Percentiles rank a stretch among this genome's conserved stretches.
Conservation (phyloP, 2,113 vertebrate species). For the Leptosomus discolor region DNA sequence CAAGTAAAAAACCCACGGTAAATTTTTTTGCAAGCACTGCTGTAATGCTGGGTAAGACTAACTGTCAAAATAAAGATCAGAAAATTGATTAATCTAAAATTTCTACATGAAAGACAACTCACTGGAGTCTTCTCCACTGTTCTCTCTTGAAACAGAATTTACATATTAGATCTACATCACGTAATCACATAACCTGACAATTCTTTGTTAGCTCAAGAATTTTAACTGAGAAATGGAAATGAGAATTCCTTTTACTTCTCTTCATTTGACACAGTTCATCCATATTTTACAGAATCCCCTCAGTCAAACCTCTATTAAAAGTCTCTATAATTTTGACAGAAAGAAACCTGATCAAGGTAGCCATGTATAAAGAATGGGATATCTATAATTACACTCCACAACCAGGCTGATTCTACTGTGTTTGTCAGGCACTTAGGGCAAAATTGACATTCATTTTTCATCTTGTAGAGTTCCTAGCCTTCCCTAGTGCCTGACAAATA, state of each 20-base stretch:
- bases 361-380: not conserved
- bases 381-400: not conserved
- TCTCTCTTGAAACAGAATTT: not conserved
- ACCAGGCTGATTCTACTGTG: not conserved
- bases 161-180: not conserved
- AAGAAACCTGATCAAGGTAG: not conserved
- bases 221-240: not conserved
- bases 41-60: not conserved
- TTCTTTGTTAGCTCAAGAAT: not conserved
- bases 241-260: not conserved
- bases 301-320: not conserved
- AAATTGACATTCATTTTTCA: not conserved
- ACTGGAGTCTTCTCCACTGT: not conserved
- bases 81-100: not conserved
- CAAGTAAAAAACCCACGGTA: not conserved
- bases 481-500: not conserved
- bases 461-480: not conserved
- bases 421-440: not conserved
- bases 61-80: constrained; percentile 14
- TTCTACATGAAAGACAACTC: not conserved
- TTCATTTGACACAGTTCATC: not conserved
- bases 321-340: not conserved
- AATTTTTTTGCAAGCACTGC: not conserved
- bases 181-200: not conserved
- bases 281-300: not conserved